phyloP scores from a whole-genome alignment of 2,113 vertebrate species.

The Oryzias curvinotus region DNA sequence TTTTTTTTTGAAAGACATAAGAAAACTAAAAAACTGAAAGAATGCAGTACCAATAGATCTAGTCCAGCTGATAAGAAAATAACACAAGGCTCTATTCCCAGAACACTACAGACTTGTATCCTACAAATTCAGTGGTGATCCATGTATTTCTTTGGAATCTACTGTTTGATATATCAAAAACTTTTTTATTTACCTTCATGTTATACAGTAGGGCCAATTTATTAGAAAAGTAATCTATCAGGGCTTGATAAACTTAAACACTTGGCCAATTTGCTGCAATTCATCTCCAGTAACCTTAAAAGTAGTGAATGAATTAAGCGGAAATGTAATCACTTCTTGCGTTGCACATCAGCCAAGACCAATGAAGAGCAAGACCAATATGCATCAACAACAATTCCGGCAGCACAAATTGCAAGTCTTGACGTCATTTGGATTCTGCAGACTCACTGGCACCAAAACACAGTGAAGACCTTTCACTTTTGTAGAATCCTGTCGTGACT shows the following conservation, averaged over 20 bases:
- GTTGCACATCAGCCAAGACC: conserved; percentile 41
- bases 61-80: conserved; percentile 19
- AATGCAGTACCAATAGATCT: conserved; percentile 17
- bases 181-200: no score
- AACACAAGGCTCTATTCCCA: conserved; percentile 57
- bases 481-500: conserved; percentile 60
- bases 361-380: conserved; percentile 34
- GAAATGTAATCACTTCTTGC: conserved; percentile 55
- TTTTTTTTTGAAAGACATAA: conserved; percentile 4
- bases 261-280: conserved; percentile 45
- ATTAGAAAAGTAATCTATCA: background rate
- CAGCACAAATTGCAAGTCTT: conserved; percentile 50
- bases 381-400: conserved; percentile 49
- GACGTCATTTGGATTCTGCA: conserved; percentile 56
- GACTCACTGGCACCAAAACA: conserved; percentile 68
- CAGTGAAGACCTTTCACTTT: conserved; percentile 65
- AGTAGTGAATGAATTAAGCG: conserved; percentile 47
- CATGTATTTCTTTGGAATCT: conserved; percentile 8
- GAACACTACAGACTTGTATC: conserved; percentile 56
- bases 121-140: conserved; percentile 22
- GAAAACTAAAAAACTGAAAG: conserved; percentile 15
- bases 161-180: background rate
- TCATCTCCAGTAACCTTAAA: conserved; percentile 53
- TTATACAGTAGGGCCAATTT: no score
- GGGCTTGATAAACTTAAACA: background rate